phyloP scores from a whole-genome alignment of 2,113 vertebrate species.

The Chamaetylas fuelleborni region DNA sequence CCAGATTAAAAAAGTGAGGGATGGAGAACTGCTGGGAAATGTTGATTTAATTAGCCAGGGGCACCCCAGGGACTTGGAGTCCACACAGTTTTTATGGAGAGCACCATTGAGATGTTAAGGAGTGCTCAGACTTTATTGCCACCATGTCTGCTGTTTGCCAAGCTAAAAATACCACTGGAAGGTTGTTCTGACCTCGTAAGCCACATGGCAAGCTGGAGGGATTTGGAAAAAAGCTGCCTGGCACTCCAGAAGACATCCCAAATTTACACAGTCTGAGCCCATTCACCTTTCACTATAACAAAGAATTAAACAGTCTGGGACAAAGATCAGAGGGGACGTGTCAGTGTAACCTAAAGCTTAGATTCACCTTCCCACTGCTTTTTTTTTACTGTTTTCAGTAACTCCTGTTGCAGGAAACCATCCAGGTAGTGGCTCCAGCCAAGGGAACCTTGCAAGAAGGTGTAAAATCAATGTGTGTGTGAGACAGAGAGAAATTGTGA shows the following conservation, averaged over 20 bases:
- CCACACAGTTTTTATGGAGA: background rate
- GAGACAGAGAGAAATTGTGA: background rate
- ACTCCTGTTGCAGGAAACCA: background rate
- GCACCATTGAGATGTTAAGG: background rate
- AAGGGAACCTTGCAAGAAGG: background rate
- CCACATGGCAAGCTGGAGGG: background rate
- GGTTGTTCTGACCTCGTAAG: slow-evolving; percentile 44
- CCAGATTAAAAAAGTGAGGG: background rate
- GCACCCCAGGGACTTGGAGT: background rate
- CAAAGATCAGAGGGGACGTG: background rate
- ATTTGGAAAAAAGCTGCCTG: background rate
- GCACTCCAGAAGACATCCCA: background rate
- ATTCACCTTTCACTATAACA: background rate
- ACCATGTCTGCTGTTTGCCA: background rate
- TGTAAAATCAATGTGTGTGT: background rate
- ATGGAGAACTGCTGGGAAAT: background rate
- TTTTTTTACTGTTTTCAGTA: background rate
- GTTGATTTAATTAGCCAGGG: background rate
- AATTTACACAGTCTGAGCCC: background rate
- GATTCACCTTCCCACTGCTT: background rate
- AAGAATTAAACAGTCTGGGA: background rate
- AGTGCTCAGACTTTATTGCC: background rate
- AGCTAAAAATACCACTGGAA: slow-evolving; percentile 31
- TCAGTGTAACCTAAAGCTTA: background rate
- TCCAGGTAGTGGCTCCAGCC: background rate